Evolutionary conservation across 2,797 vertebrate genomes (phyloP).

Genomic region (Emydoidea blandingii): DNA sequence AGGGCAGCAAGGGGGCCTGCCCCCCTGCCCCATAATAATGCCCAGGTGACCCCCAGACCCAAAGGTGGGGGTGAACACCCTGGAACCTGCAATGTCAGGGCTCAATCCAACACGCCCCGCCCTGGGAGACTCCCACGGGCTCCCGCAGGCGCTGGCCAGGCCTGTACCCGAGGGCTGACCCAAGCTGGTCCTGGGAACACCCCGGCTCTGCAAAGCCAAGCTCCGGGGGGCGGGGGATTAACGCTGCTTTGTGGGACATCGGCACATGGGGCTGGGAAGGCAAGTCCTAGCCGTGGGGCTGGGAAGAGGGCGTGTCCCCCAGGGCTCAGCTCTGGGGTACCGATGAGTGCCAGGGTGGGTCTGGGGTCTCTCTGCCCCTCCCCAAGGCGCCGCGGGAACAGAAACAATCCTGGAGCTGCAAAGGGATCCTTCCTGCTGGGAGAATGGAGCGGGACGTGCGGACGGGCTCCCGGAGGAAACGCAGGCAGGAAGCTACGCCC

Average conservation of each 20-base stretch:
- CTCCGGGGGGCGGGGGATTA: neutral
- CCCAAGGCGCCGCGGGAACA: constrained; percentile 55
- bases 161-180: neutral
- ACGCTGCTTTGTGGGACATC: neutral
- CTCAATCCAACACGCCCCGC: neutral
- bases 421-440: constrained; percentile 86
- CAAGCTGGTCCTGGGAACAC: no score
- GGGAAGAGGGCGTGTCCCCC: rapidly evolving
- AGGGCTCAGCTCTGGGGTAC: no score
- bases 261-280: no score
- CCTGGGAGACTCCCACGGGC: neutral
- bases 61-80: neutral
- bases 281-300: no score
- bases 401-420: constrained; percentile 52
- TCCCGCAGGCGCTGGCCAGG: no score
- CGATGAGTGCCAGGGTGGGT: no score
- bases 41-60: no score
- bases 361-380: no score
- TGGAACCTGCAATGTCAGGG: neutral
- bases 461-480: constrained; percentile 81
- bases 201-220: neutral
- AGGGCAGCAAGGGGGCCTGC: neutral
- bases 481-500: constrained; percentile 92
- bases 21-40: neutral
- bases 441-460: constrained; percentile 84